Base-by-base conservation (phyloP, 2,113 vertebrate genomes). In the Electrona antarctica region DNA sequence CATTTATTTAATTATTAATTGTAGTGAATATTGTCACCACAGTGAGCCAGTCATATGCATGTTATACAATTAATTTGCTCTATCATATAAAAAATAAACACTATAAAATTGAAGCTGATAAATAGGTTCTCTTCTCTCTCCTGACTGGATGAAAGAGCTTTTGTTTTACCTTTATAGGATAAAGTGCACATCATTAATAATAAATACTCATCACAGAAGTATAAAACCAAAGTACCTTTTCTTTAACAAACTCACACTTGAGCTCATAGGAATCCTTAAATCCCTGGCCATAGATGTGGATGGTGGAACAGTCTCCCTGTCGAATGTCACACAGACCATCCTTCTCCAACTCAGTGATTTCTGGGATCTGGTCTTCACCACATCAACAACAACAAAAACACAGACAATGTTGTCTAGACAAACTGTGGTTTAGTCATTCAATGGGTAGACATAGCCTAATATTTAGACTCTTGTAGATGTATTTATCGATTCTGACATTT, bases 201-300 rank as follows among this genome's bases (percentile, higher is more conserved):
- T 41, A 41, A 45, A 54, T 14, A 5, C 60, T 46, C 10, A 29
- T n/a, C 7, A 3, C 28, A 7, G 3, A 67, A 64, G 29, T 11
- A 47, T n/a, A 54, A 74, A 56, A 65, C 13, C n/a, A 49, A 80
- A 73, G 70, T 92, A 98, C 96, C 93, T 97, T 94, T 83, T 96
- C 90, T 84, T 92, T 93, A 76, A 90, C 90, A 86, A 98, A 85
- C 93, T 98, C 96, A 94, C 96, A 98, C 87, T 92, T 97, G 83
- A 94, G 87, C 67, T 89, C 89, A 15, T 89, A 69, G 29, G 92
- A 94, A 60, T 94, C 89, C 76, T 82, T 94, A 89, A 98, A 98
- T 67, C 94, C 93, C 6, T 88, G 91, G 12, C 96, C 96, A 33
- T 92, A 91, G 66, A 93, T 90, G 84, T 85, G 93, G 63, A 95